Evolutionary conservation across 1,140 invertebrate genomes (phyloP).

Genomic region (Pissodes strobi): DNA sequence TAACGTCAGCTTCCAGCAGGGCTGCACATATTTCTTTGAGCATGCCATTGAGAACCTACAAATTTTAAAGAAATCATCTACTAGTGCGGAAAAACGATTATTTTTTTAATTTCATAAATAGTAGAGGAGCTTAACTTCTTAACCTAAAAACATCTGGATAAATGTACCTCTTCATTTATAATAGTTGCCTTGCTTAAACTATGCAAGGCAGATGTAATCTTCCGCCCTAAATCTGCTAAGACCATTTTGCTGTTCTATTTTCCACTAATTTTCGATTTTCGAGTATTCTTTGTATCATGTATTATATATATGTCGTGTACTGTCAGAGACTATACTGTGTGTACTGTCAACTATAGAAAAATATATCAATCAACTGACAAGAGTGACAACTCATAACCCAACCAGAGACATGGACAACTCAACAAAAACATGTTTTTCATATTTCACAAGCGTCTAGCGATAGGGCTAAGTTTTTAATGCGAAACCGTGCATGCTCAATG

Average conservation of each 20-base stretch:
- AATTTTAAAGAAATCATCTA: too few species aligned
- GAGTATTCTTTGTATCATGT: neutral
- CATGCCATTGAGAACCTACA: constrained; percentile 96
- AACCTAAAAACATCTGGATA: constrained; percentile 44
- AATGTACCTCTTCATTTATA: constrained; percentile 94
- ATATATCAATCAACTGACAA: too few species aligned
- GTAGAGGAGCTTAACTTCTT: too few species aligned
- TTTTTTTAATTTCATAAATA: too few species aligned
- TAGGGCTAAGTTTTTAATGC: too few species aligned
- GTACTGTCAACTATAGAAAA: neutral
- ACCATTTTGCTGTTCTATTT: constrained; percentile 73
- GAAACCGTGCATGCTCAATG: too few species aligned
- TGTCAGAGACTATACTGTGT: neutral
- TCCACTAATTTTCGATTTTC: neutral
- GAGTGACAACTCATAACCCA: too few species aligned
- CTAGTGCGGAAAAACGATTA: too few species aligned
- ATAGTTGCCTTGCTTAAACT: constrained; percentile 98
- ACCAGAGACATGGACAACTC: too few species aligned
- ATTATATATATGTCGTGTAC: neutral
- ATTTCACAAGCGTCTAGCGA: too few species aligned
- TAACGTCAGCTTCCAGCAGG: constrained; percentile 98
- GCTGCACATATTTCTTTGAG: constrained; percentile 98
- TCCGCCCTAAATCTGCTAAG: constrained; percentile 98
- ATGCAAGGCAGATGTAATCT: constrained; percentile 97
- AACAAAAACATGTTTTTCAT: too few species aligned